phyloP scores from a whole-genome alignment of 2,797 vertebrate species.

The Choloepus didactylus region DNA sequence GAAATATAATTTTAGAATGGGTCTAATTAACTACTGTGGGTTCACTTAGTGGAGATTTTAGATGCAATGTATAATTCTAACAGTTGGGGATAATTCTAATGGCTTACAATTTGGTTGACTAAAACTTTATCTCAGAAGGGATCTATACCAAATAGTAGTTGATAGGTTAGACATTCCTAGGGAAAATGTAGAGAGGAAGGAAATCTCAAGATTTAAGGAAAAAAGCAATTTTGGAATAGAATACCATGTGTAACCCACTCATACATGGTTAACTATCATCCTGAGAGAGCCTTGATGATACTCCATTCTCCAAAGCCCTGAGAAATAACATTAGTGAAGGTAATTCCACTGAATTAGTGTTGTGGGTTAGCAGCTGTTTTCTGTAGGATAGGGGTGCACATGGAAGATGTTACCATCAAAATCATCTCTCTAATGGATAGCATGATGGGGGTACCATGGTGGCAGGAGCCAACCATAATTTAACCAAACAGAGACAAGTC shows the following conservation, averaged over 20 bases:
- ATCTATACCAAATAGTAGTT: neutral
- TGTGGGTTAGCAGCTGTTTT: neutral
- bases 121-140: neutral
- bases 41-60: neutral
- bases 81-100: neutral
- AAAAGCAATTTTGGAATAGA: neutral
- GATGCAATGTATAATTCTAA: neutral
- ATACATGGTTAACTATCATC: neutral
- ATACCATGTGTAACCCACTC: neutral
- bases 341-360: neutral
- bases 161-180: neutral
- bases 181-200: neutral
- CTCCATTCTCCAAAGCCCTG: neutral
- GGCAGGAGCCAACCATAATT: neutral
- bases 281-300: neutral
- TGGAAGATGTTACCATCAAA: neutral
- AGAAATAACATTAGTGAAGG: neutral
- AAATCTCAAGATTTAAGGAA: neutral
- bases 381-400: neutral
- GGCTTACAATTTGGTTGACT: neutral
- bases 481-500: neutral
- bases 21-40: neutral
- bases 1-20: neutral
- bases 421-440: neutral
- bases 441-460: neutral